Base-by-base conservation (phyloP, 2,113 vertebrate species). In the Pedionomus torquatus region DNA sequence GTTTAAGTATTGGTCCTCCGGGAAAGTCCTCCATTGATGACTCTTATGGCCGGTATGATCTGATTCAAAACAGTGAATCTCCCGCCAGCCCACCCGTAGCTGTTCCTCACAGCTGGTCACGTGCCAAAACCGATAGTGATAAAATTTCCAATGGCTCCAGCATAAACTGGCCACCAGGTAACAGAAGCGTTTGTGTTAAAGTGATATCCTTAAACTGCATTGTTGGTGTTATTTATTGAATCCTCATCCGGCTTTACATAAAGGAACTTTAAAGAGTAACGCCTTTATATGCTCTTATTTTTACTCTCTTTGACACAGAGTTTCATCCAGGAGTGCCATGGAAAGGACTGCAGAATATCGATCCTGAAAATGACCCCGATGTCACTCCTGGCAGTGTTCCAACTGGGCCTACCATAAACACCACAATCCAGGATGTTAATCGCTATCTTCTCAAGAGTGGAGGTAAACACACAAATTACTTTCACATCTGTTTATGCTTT, bases 291-390 rank as follows among this genome's bases (percentile, higher is more conserved):
- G 3, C 28, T 46, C 58, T 26, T 18, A 9, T 74, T 71, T 88
- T 69, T 70, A 3, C 82, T 77, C 23, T 78, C 21, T 63, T 65
- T 70, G 61, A n/a, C 88, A 87, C 95, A 99, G 99, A 99, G 97
- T 99, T 99, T 97, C 99, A 99, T 91, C 99, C 99, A 57, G 99
- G 99, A 94, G 99, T 99, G 75, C 99, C 99, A 23, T 99, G 99
- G 99, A 99, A 99, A 98, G 99, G 99, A 95, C 99, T 99, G 96
- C 99, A 99, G 98, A 99, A 99, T 77, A 99, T 99, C 51, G 99
- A 99, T 96, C 99, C 99, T 5, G 99, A 99, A 97, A 99, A 99
- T 81, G 99, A 99, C 97, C 99, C 99, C 2, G 99, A 99, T 87
- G 99, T 99, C 98, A 99, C 99, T 87, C 99, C 99, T 94, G 99